Conservation (phyloP, 2,888 invertebrate genomes). For the Drosophila atroscutellata region DNA sequence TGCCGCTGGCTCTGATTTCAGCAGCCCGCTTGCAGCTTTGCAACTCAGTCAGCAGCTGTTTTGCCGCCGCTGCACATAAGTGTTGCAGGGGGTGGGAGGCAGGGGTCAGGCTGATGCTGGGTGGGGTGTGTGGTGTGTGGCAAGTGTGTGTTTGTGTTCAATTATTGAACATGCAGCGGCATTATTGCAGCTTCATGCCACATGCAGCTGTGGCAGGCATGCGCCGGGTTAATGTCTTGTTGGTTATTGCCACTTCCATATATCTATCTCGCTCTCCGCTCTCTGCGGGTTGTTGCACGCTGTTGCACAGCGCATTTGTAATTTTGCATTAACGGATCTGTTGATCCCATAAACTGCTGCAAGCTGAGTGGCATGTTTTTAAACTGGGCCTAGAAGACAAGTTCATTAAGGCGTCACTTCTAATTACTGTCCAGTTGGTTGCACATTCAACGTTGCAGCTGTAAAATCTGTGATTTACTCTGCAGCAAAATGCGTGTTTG, state of each 20-base stretch:
- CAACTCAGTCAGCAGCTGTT: conserved; percentile 57
- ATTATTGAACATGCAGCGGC: conserved; percentile 55
- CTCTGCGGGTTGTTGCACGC: conserved; percentile 20
- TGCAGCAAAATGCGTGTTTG: conserved; percentile 13
- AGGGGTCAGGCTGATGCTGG: not conserved
- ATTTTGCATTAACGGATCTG: conserved; percentile 78
- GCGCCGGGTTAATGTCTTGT: conserved; percentile 79
- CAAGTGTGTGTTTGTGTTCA: conserved; percentile 47
- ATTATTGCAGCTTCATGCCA: conserved; percentile 34
- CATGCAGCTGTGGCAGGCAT: conserved; percentile 60
- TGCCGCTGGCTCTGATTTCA: conserved; percentile 64
- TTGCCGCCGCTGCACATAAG: conserved; percentile 29
- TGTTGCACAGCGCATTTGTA: conserved; percentile 72
- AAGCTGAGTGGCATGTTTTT: conserved; percentile 5
- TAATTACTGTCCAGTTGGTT: conserved; percentile 50
- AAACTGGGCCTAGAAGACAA: conserved; percentile 30
- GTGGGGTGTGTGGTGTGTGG: not conserved
- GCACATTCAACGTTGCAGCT: conserved; percentile 15
- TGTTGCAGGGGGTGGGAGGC: conserved; percentile 14
- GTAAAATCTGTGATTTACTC: conserved; percentile 41
- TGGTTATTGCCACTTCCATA: conserved; percentile 76
- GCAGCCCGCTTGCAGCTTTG: conserved; percentile 50
- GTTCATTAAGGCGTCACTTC: conserved; percentile 52
- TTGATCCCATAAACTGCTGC: conserved; percentile 74
- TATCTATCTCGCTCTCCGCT: conserved; percentile 16